Conservation (phyloP, 2,888 invertebrate genomes). For the Bellardia bayeri region DNA sequence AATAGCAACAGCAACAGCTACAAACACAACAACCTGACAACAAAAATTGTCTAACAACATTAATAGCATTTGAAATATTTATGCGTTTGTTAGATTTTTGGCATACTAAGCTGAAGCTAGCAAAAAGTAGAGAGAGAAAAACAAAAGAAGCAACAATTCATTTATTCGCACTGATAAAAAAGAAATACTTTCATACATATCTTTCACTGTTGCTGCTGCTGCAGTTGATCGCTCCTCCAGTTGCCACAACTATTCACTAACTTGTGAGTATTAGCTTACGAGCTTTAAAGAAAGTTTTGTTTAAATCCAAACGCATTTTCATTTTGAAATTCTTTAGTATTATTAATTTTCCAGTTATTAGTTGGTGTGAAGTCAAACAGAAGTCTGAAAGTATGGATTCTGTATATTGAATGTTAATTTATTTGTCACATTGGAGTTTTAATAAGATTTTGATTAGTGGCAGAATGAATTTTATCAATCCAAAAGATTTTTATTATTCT, state of each 20-base stretch:
- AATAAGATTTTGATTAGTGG: too few relatives aligned
- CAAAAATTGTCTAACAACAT: conserved; percentile 40
- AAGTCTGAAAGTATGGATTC: not conserved
- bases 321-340: conserved; percentile 67
- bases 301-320: conserved; percentile 58
- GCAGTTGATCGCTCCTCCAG: not conserved
- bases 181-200: conserved; percentile 62
- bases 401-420: too few relatives aligned
- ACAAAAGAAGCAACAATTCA: conserved; percentile 18
- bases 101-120: not conserved
- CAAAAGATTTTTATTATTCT: too few relatives aligned
- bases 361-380: conserved; percentile 28
- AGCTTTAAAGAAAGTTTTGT: conserved; percentile 63
- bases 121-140: not conserved
- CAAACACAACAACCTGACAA: not conserved
- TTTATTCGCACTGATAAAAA: conserved; percentile 14
- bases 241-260: conserved; percentile 1
- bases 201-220: conserved; percentile 20
- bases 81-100: conserved; percentile 37
- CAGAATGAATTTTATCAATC: too few relatives aligned
- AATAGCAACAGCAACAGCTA: conserved; percentile 10
- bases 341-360: conserved; percentile 70
- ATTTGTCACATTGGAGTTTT: too few relatives aligned
- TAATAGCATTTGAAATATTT: conserved; percentile 35
- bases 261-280: not conserved